Evolutionary conservation across 2,113 vertebrate species (phyloP), one percentile per base, ranked within the genome.

Genomic region (zebrafish (Danio rerio)): DNA sequence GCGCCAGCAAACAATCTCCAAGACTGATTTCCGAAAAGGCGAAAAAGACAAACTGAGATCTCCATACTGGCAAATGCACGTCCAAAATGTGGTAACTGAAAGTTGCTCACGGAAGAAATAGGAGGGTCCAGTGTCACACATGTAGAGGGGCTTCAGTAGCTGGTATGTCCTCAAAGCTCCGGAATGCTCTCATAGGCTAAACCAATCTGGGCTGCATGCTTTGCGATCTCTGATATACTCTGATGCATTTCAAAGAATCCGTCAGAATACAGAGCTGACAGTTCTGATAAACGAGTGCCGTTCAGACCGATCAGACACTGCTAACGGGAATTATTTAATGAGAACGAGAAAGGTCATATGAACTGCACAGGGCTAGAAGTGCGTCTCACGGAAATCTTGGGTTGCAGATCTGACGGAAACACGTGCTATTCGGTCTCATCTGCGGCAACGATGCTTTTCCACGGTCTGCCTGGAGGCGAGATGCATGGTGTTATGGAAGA

Each of bases 401-500:
- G 92, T 91, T 94, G 91, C 91, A 91, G 93, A 91, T 88, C 93
- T 86, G 92, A 94, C 90, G 92, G 92, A 91, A 94, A 94, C 93
- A 93, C 91, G 89, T 94, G 92, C 84, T 93, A 92, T 84, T 94
- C 94, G 88, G 91, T 94, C 85, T 90, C 93, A 11, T 93, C 93
- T 53, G 88, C 93, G 81, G 92, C 94, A 79, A 95, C 94, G 87
- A 99, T 99, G 98, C 98, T 99, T 90, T 99, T 99, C 95, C 98
- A 99, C 92, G 97, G 98, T 90, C 92, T 99, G 93, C 95, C 97
- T 86, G 97, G 96, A 93, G 95, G 96, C 91, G 97, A 99, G 92
- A 96, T 97, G 94, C 97, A 98, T 92, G 96, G 96, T 84, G 96
- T 99, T 92, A 97, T 98, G 94, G 98, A 99, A 87, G 96, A 98